These are phyloP conservation scores for Sarotherodon lohbergeri DNA, from an alignment of 2,113 vertebrate genomes.

Conservation along the genomic window DNA sequence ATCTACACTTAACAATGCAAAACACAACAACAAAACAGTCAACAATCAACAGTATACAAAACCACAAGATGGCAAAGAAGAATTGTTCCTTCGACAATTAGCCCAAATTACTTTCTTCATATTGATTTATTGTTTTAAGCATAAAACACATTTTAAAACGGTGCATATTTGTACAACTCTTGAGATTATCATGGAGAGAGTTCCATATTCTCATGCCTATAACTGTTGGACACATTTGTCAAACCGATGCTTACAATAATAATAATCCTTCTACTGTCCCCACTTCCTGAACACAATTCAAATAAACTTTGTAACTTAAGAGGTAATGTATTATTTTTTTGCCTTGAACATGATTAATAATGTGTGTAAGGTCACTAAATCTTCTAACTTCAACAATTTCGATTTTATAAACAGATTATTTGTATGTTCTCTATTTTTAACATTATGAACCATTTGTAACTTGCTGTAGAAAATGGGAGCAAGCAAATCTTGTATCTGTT, in stretches of 20 bases:
- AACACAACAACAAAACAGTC: not conserved
- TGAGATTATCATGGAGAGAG: not conserved
- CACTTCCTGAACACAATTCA: not conserved
- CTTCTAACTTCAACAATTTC: fast-evolving
- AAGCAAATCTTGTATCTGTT: not conserved
- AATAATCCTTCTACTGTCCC: not conserved
- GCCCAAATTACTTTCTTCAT: not conserved
- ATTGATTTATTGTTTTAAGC: not conserved
- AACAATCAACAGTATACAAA: not conserved
- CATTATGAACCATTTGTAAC: not conserved
- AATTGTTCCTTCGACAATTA: not conserved
- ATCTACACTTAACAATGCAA: not conserved
- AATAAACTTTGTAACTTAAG: not conserved
- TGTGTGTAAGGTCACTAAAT: not conserved
- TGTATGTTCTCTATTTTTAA: not conserved
- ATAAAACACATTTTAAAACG: not conserved
- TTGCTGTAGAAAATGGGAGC: not conserved
- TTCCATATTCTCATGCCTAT: not conserved
- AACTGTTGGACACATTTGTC: not conserved
- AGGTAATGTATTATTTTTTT: not conserved
- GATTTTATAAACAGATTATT: not conserved
- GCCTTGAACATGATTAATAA: not conserved
- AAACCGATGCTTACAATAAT: not conserved
- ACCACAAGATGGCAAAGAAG: not conserved
- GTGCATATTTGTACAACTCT: not conserved